Evolutionary conservation across 2,113 vertebrate species (phyloP).

Genomic region (Macaca nemestrina): DNA sequence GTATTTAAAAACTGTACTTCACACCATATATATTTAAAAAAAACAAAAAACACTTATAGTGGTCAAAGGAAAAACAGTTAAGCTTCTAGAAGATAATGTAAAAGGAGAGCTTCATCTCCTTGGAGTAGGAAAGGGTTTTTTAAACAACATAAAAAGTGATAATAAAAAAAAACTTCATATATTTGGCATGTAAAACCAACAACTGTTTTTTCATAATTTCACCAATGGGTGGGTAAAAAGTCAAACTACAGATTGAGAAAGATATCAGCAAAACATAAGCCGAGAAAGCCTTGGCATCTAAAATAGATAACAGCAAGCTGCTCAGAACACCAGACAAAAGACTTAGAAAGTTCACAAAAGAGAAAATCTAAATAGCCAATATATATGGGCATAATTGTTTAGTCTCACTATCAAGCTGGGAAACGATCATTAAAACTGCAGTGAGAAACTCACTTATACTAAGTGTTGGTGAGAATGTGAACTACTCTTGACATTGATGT

Average conservation of each 20-base stretch:
- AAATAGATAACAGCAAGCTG: background rate
- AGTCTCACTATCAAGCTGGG: background rate
- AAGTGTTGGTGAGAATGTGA: background rate
- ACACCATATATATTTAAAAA: background rate
- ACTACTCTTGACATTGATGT: background rate
- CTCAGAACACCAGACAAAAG: background rate
- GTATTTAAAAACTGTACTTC: background rate
- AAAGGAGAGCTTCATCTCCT: background rate
- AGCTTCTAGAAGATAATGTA: background rate
- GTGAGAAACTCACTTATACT: background rate
- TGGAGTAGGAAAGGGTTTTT: background rate
- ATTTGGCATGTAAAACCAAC: background rate
- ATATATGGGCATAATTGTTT: background rate
- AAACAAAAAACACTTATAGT: background rate
- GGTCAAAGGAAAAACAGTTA: background rate
- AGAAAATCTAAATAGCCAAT: background rate
- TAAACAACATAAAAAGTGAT: background rate
- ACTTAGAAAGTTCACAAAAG: background rate
- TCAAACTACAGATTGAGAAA: background rate
- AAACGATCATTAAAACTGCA: background rate
- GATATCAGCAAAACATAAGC: background rate
- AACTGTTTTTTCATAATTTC: background rate
- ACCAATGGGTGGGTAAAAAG: background rate
- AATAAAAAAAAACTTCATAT: background rate
- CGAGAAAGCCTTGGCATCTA: background rate